phyloP scores from a whole-genome alignment of 2,888 invertebrate genomes.

The Drosophila bunnanda region DNA sequence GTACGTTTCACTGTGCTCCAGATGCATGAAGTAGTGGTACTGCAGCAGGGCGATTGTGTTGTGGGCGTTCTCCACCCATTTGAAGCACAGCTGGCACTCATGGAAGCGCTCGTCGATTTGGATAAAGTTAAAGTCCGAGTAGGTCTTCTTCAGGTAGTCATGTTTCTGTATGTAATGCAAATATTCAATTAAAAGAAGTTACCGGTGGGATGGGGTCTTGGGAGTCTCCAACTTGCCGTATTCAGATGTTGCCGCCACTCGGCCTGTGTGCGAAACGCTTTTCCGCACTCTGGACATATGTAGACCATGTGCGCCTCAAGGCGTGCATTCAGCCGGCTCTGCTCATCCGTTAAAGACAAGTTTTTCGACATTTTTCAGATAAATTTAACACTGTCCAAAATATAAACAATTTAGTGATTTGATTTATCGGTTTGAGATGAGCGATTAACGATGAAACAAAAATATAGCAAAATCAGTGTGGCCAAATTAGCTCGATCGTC shows the following conservation, averaged over 20 bases:
- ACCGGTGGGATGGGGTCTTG: too few species aligned
- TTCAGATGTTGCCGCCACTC: conserved; percentile 81
- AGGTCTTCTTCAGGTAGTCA: conserved; percentile 71
- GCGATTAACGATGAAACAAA: neutral
- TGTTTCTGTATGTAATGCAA: conserved; percentile 55
- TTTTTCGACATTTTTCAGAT: conserved; percentile 53
- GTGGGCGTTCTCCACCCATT: conserved; percentile 79
- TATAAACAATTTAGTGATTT: conserved; percentile 1
- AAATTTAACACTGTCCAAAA: neutral
- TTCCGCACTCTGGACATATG: conserved; percentile 81
- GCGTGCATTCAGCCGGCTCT: conserved; percentile 62
- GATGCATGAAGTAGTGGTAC: conserved; percentile 80
- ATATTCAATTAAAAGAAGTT: neutral
- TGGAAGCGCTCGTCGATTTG: conserved; percentile 75
- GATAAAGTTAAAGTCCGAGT: conserved; percentile 74
- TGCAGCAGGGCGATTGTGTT: conserved; percentile 79
- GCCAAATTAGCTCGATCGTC: neutral
- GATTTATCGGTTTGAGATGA: conserved; percentile 11
- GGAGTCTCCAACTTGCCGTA: conserved; percentile 30
- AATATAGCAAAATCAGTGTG: neutral
- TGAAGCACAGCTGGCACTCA: conserved; percentile 77
- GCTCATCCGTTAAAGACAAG: conserved; percentile 56
- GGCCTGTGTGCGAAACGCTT: conserved; percentile 71
- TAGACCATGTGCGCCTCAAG: conserved; percentile 80
- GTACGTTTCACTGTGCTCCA: conserved; percentile 75